These are phyloP conservation scores for Drosophila prolongata DNA, from an alignment of 2,888 invertebrate genomes.

Conservation along the genomic window DNA sequence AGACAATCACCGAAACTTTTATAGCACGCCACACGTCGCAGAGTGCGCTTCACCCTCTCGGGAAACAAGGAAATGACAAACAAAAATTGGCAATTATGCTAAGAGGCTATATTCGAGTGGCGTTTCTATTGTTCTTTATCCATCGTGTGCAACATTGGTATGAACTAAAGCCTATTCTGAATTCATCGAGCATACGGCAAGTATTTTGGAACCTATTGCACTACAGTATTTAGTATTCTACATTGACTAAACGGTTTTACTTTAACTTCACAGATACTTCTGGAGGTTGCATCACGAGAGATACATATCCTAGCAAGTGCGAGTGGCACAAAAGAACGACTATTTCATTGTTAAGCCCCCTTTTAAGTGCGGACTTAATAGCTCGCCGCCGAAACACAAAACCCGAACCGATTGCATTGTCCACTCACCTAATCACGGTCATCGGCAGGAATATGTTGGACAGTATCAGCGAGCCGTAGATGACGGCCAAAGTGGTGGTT, in stretches of 20 bases:
- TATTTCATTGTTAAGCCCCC: too few species aligned
- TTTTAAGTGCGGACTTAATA: too few species aligned
- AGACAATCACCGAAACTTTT: conserved; percentile 69
- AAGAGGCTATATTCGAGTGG: conserved; percentile 11
- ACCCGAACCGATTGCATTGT: background rate
- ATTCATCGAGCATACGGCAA: background rate
- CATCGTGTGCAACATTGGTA: background rate
- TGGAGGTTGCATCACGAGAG: too few species aligned
- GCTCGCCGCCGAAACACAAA: too few species aligned
- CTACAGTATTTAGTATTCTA: too few species aligned
- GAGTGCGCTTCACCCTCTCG: conserved; percentile 22
- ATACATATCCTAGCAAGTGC: too few species aligned
- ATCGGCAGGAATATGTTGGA: conserved; percentile 96
- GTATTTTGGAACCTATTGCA: background rate
- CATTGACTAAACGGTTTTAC: too few species aligned
- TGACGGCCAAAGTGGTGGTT: conserved; percentile 92
- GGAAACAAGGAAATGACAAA: conserved; percentile 6
- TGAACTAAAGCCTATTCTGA: background rate
- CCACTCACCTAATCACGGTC: conserved; percentile 91
- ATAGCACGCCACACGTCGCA: conserved; percentile 46
- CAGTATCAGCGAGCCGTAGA: conserved; percentile 94
- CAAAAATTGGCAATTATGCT: conserved; percentile 40
- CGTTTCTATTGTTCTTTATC: conserved; percentile 1
- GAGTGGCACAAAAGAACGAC: too few species aligned
- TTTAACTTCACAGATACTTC: too few species aligned